A percentile compares a stretch with the other conserved stretches of the same genome.
Conservation (phyloP, 1,140 invertebrate genomes). For the Drosophila simulans region DNA sequence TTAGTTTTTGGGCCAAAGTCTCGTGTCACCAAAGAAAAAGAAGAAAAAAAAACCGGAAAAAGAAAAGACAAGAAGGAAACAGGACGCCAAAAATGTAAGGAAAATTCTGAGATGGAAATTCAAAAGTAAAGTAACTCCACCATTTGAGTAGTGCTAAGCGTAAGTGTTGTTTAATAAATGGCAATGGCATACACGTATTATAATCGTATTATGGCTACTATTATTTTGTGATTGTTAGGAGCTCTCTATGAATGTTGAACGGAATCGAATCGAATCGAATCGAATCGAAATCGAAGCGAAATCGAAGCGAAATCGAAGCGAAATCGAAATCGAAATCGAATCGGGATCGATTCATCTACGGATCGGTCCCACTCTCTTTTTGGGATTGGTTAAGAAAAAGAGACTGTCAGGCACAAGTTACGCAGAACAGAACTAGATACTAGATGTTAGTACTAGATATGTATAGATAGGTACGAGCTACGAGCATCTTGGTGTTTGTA, state of each 20-base stretch:
- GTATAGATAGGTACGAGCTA: conserved; percentile 20
- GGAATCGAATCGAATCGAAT: conserved; percentile 58
- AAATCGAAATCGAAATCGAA: conserved; percentile 40
- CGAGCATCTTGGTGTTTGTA: conserved; percentile 34
- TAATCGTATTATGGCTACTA: conserved; percentile 31
- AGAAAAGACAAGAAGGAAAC: conserved; percentile 4
- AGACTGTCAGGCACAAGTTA: conserved; percentile 71
- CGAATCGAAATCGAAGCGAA: conserved; percentile 30
- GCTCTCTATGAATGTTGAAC: conserved; percentile 70
- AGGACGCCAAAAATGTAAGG: conserved; percentile 35
- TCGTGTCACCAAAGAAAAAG: conserved; percentile 39
- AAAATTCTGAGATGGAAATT: conserved; percentile 25
- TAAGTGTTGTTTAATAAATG: conserved; percentile 60
- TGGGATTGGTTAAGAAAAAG: conserved; percentile 45
- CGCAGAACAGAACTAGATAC: conserved; percentile 49
- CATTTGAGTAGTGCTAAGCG: conserved; percentile 55
- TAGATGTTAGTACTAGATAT: conserved; percentile 35
- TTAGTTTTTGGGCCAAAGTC: conserved; percentile 60
- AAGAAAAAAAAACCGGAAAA: not conserved
- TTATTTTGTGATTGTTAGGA: conserved; percentile 76
- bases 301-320: conserved; percentile 52
- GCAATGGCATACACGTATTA: conserved; percentile 37
- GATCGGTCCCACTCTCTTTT: conserved; percentile 50
- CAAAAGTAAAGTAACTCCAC: conserved; percentile 36
- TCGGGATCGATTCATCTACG: conserved; percentile 28